phyloP scores from a whole-genome alignment of 2,888 invertebrate genomes.

The Athripsodes cinereus region DNA sequence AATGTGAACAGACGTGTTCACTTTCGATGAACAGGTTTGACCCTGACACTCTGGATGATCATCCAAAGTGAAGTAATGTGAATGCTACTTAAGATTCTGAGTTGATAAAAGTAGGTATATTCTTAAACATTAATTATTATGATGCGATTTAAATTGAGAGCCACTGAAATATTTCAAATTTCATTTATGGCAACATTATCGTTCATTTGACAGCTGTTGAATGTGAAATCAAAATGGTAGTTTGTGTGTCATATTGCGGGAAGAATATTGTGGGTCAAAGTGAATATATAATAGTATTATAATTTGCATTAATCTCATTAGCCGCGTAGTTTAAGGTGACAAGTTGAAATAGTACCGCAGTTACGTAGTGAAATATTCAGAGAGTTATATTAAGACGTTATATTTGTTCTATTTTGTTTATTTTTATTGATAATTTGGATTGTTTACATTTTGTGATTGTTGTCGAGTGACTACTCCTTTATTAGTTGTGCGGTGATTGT shows the following conservation, averaged over 20 bases:
- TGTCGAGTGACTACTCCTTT: too few relatives aligned
- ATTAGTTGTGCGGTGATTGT: neutral
- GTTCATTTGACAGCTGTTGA: neutral
- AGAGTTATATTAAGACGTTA: neutral
- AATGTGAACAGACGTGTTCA: too few relatives aligned
- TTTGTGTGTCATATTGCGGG: neutral
- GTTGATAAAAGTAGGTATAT: too few relatives aligned
- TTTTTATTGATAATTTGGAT: neutral
- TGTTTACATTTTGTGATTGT: conserved; percentile 1
- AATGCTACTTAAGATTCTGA: too few relatives aligned
- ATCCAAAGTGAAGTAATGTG: too few relatives aligned
- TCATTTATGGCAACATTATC: neutral
- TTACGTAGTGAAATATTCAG: neutral
- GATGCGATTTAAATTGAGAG: too few relatives aligned
- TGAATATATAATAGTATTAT: neutral
- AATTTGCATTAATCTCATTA: too few relatives aligned
- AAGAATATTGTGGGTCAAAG: neutral
- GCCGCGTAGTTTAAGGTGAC: neutral
- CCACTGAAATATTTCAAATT: too few relatives aligned
- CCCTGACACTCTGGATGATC: too few relatives aligned
- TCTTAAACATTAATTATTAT: too few relatives aligned
- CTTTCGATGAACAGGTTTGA: too few relatives aligned
- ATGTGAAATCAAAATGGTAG: neutral
- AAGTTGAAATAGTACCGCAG: neutral
- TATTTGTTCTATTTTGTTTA: neutral